Base-by-base conservation (phyloP, 2,797 vertebrate species). In the Carapus acus region DNA sequence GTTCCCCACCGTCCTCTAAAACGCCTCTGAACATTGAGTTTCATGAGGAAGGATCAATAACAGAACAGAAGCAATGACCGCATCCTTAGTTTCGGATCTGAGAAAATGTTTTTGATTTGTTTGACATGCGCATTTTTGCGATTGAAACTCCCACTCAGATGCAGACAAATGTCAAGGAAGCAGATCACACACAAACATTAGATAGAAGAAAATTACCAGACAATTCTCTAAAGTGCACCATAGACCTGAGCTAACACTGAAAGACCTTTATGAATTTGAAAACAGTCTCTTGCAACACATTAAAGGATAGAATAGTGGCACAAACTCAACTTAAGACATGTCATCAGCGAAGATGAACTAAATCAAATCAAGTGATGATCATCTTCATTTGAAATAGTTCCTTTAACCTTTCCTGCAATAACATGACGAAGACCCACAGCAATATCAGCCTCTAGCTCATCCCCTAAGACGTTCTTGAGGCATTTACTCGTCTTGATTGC, bases 351-450 rank as follows among this genome's bases (percentile, higher is more conserved):
- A 29, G 27, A n/a, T n/a, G n/a, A n/a, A n/a, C n/a, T n/a, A n/a
- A n/a, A n/a, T n/a, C n/a, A 27, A 27, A 27, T 5, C 4, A 27
- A 27, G 24, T 5, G 9, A 27, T 9, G 24, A 27, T 33, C 31
- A 7, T 2, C 8, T 9, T 33, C 31, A 33, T 4, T 33, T 9
- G 3, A 19, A 62, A 42, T 38, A 45, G 54, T 51, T 47, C 54
- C 38, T 62, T 18, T 43, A 40, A 31, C 42, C 47, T 27, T 58
- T 45, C 62, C 55, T 44, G 49, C 41, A 41, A 22, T 38, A 50
- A 67, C 50, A 67, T 66, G 56, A 65, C 19, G 38, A 59, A 74
- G 67, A 47, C 71, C 52, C 60, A 33, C 46, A 70, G n/a, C n/a
- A n/a, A n/a, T n/a, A n/a, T n/a, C n/a, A n/a, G 62, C 66, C 70